These are phyloP conservation scores for Caenorhabditis macrosperma DNA, from an alignment of 2,888 invertebrate genomes.

Conservation along the genomic window DNA sequence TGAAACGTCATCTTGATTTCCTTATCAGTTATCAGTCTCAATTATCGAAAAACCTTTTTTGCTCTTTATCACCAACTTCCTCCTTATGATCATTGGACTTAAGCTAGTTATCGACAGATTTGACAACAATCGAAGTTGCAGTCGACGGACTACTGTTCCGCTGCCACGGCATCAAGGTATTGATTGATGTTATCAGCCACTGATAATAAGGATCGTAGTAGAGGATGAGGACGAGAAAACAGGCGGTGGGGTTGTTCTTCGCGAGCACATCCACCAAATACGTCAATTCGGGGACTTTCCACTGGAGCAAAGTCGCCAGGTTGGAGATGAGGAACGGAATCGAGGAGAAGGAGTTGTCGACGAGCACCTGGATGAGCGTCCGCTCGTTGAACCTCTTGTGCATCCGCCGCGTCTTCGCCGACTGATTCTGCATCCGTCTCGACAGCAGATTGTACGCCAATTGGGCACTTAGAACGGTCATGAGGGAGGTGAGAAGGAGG, in stretches of 20 bases:
- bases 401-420: slow-evolving; percentile 12
- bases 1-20: too few species aligned
- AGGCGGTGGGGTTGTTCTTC: slow-evolving; percentile 17
- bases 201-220: slow-evolving; percentile 35
- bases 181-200: not conserved
- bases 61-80: not conserved
- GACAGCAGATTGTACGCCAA: slow-evolving; percentile 11
- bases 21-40: not conserved
- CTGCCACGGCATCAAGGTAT: not conserved
- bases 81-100: not conserved
- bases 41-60: not conserved
- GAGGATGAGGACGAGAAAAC: slow-evolving; percentile 7
- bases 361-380: slow-evolving; percentile 9
- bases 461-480: slow-evolving; percentile 3
- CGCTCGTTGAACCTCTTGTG: slow-evolving; percentile 17
- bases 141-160: not conserved
- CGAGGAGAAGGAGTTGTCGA: slow-evolving; percentile 1
- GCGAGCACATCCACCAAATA: slow-evolving; percentile 25
- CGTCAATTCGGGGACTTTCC: slow-evolving; percentile 1
- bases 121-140: not conserved
- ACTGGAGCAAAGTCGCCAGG: not conserved
- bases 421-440: slow-evolving; percentile 13
- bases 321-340: slow-evolving; percentile 21
- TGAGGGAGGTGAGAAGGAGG: not conserved
- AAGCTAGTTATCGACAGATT: not conserved